Evolutionary conservation across 2,113 vertebrate species (phyloP).

Genomic region (Albula goreensis): DNA sequence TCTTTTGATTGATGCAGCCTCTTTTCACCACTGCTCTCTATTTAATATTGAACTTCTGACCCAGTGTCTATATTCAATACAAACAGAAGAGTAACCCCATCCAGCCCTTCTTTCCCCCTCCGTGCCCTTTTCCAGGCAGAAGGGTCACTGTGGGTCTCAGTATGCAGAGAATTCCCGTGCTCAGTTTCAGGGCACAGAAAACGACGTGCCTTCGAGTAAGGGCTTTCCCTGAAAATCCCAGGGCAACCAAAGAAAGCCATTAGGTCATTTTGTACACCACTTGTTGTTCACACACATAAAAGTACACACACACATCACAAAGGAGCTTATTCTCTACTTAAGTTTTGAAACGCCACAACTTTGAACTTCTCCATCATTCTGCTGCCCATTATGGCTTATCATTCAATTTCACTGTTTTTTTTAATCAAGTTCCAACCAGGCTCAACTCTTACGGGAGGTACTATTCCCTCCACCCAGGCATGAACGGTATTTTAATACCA

Average conservation of each 20-base stretch:
- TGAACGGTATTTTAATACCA: too few relatives aligned
- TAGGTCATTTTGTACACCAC: not conserved
- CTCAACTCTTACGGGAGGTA: too few relatives aligned
- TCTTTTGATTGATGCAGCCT: too few relatives aligned
- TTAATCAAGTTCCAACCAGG: too few relatives aligned
- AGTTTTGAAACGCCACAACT: too few relatives aligned
- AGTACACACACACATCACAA: not conserved
- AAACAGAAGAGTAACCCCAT: not conserved
- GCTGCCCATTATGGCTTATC: too few relatives aligned
- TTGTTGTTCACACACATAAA: too few relatives aligned
- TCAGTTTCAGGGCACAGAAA: not conserved
- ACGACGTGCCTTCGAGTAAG: not conserved
- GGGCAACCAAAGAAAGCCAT: not conserved
- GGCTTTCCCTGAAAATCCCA: not conserved
- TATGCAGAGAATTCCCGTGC: too few relatives aligned
- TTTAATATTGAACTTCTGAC: not conserved
- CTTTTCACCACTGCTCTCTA: not conserved
- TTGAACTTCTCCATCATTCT: too few relatives aligned
- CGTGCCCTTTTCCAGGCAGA: not conserved
- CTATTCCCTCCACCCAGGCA: too few relatives aligned
- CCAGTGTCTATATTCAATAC: not conserved
- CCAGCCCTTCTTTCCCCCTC: not conserved
- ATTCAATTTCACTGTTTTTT: too few relatives aligned
- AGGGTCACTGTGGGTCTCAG: not conserved
- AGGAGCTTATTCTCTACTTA: too few relatives aligned